phyloP scores from a whole-genome alignment of 2,888 invertebrate genomes.

The Cybosia mesomella region DNA sequence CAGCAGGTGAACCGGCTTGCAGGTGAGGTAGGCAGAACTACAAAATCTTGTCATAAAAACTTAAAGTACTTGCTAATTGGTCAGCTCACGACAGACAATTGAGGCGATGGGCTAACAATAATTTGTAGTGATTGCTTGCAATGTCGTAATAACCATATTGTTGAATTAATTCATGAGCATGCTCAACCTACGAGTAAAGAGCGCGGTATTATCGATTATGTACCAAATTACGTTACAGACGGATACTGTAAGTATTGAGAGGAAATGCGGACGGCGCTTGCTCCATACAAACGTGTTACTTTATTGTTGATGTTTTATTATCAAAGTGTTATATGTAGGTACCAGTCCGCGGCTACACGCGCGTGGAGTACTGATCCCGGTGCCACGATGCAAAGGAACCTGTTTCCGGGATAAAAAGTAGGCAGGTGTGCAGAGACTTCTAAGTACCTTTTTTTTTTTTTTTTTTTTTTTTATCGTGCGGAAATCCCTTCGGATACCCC shows the following conservation, averaged over 20 bases:
- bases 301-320: not conserved
- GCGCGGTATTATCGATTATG: not conserved
- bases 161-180: slow-evolving; percentile 19
- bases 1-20: too few species aligned
- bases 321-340: not conserved
- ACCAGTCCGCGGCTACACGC: too few species aligned
- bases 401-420: too few species aligned
- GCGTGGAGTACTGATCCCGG: too few species aligned
- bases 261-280: not conserved
- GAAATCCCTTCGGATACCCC: too few species aligned
- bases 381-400: too few species aligned
- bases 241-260: not conserved
- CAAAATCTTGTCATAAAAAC: not conserved
- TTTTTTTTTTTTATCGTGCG: too few species aligned
- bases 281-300: not conserved
- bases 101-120: slow-evolving; percentile 11
- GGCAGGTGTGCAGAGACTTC: too few species aligned
- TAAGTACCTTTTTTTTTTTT: too few species aligned
- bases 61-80: slow-evolving; percentile 7
- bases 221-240: not conserved
- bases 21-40: not conserved
- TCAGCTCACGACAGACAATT: not conserved
- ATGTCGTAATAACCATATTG: slow-evolving; percentile 11
- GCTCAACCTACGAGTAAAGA: not conserved
- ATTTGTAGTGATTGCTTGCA: slow-evolving; percentile 8